Base-by-base conservation (phyloP, 2,113 vertebrate species). In the Amazona vittata region DNA sequence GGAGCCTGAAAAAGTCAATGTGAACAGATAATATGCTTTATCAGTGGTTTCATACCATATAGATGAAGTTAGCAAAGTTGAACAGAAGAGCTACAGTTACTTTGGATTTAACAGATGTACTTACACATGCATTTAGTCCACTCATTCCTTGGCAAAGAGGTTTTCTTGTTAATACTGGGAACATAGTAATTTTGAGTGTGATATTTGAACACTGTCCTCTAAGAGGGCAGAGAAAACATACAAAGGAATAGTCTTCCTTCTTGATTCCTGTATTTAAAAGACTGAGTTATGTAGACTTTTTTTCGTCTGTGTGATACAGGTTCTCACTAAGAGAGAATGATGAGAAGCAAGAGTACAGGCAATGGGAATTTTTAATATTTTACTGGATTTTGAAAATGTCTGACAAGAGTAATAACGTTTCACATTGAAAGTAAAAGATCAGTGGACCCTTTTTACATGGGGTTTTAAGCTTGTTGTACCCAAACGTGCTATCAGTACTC, bases 71-170 rank as follows among this genome's bases (percentile, higher is more conserved):
- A 78, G 46, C 33, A 7, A 39, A 80, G 43, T 89, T 65, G 80
- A 88, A 95, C 92, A 92, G 87, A 90, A 83, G 55, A 86, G 43
- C 79, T 90, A 94, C 67, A 88, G 92, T 93, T 70, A 43, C 28
- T 86, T 76, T 50, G 50, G 44, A 57, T 77, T 71, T 59, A 91
- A 50, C 55, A 90, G 90, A 90, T 7, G 14, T 44, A 43, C 28
- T 65, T 67, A 29, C 10, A 74, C 37, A 78, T 86, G 55, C 80
- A 60, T 85, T 70, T 63, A 92, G 39, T 67, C 68, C 68, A 67
- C 33, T 65, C 52, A 53, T 75, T 77, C 79, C 65, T 64, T 6
- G 14, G 84, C 68, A 88, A 85, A 94, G 35, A 85, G 20, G 73
- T 46, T 84, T 89, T 86, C 75, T 71, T 93, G 76, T 83, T 67